These are phyloP conservation scores for Manis javanica DNA, from an alignment of 2,797 vertebrate species.

Conservation along the genomic window DNA sequence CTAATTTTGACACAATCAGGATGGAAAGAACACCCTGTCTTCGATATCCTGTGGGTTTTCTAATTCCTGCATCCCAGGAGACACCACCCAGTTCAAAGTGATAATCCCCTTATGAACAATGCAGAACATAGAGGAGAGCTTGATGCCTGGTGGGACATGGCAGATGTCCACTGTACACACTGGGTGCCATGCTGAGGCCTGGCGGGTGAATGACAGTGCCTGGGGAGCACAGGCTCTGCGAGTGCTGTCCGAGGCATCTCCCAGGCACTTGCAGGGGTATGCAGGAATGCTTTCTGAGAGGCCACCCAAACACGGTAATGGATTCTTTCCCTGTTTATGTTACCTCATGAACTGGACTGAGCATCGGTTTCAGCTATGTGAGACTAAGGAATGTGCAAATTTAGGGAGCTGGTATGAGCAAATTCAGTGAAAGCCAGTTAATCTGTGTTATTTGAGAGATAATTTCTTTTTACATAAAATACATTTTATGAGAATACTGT, in stretches of 20 bases:
- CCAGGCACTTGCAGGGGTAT: neutral
- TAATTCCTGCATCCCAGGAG: neutral
- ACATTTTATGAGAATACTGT: neutral
- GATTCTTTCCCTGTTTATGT: too few species aligned
- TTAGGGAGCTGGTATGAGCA: neutral
- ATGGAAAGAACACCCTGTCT: neutral
- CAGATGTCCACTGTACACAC: neutral
- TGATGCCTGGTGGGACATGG: neutral
- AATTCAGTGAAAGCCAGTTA: neutral
- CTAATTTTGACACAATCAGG: neutral
- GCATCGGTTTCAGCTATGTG: neutral
- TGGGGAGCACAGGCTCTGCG: neutral
- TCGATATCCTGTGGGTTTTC: slow-evolving; percentile 3
- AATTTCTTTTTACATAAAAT: neutral
- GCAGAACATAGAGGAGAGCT: neutral
- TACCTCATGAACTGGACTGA: neutral
- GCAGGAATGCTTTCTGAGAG: neutral
- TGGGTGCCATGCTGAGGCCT: neutral
- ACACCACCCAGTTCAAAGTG: neutral
- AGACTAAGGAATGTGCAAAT: neutral
- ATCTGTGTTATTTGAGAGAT: neutral
- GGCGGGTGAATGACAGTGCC: neutral
- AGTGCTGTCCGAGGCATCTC: neutral
- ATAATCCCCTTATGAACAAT: neutral
- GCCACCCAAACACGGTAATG: neutral